Percentiles rank a stretch among this genome's conserved stretches.
phyloP scores from a whole-genome alignment of 2,797 vertebrate species.

The Menidia menidia region DNA sequence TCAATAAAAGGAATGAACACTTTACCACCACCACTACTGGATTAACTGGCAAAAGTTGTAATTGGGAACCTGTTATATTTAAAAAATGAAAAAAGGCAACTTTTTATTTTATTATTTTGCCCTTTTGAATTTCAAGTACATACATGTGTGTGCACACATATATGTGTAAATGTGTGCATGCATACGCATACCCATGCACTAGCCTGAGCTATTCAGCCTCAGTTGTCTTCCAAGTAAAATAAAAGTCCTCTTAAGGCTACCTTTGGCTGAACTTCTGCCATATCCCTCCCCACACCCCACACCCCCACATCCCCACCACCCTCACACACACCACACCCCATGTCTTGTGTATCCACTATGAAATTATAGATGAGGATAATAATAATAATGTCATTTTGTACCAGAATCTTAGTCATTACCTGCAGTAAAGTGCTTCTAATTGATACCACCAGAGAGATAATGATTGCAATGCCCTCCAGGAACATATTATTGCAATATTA shows the following conservation, averaged over 20 bases:
- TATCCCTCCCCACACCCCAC: too few species aligned
- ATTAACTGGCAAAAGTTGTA: conserved; percentile 33
- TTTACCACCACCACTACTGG: too few species aligned
- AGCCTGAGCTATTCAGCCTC: conserved; percentile 28
- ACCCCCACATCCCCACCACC: too few species aligned
- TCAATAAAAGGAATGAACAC: too few species aligned
- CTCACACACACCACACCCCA: conserved; percentile 10
- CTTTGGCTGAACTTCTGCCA: conserved; percentile 84
- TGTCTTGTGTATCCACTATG: conserved; percentile 86
- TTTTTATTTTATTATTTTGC: conserved; percentile 68
- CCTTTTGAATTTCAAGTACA: conserved; percentile 62
- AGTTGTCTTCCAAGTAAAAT: conserved; percentile 65
- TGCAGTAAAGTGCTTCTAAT: conserved; percentile 91
- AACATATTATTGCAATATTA: conserved; percentile 92
- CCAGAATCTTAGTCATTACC: conserved; percentile 90
- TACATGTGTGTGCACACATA: conserved; percentile 28
- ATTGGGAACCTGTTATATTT: conserved; percentile 72
- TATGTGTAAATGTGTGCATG: conserved; percentile 13
- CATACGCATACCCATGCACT: conserved; percentile 16
- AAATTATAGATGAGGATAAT: conserved; percentile 91
- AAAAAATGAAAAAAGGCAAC: conserved; percentile 66
- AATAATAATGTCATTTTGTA: conserved; percentile 91
- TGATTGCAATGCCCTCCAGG: conserved; percentile 91
- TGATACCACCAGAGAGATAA: conserved; percentile 91
- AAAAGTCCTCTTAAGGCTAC: conserved; percentile 81